These are phyloP conservation scores for Coptodon rendalli DNA, from an alignment of 2,113 vertebrate species.

Conservation along the genomic window DNA sequence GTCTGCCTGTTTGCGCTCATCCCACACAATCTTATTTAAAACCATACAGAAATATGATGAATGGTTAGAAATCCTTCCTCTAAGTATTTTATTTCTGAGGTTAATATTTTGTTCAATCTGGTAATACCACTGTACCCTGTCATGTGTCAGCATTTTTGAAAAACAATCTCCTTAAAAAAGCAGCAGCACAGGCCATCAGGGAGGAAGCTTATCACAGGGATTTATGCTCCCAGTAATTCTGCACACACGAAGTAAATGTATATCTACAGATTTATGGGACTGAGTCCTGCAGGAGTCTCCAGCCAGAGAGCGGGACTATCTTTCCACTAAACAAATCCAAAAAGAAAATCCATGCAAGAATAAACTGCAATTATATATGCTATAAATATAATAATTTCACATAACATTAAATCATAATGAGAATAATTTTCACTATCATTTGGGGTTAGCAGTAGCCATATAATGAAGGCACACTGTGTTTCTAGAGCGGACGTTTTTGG, in stretches of 20 bases:
- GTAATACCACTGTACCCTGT: not conserved
- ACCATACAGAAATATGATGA: not conserved
- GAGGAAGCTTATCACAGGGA: conserved; percentile 9
- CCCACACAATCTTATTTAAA: not conserved
- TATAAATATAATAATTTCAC: not conserved
- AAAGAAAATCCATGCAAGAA: not conserved
- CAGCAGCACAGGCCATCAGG: not conserved
- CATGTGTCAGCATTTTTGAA: not conserved
- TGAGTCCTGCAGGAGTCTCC: not conserved
- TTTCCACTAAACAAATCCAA: not conserved
- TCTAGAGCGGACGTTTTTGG: not conserved
- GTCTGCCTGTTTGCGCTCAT: not conserved
- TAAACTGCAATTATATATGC: not conserved
- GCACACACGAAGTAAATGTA: conserved; percentile 14
- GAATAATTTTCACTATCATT: not conserved
- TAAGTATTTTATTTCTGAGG: not conserved
- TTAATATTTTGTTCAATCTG: not conserved
- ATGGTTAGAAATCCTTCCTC: not conserved
- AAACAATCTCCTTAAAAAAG: conserved; percentile 1
- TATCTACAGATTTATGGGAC: conserved; percentile 25
- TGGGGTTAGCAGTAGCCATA: not conserved
- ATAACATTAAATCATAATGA: not conserved
- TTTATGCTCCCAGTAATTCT: conserved; percentile 12
- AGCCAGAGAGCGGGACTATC: not conserved
- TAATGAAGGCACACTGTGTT: not conserved